Percentiles rank a stretch among this genome's conserved stretches.
These are phyloP conservation scores for Tribolium freemani DNA, from an alignment of 2,888 invertebrate species.

Conservation along the genomic window DNA sequence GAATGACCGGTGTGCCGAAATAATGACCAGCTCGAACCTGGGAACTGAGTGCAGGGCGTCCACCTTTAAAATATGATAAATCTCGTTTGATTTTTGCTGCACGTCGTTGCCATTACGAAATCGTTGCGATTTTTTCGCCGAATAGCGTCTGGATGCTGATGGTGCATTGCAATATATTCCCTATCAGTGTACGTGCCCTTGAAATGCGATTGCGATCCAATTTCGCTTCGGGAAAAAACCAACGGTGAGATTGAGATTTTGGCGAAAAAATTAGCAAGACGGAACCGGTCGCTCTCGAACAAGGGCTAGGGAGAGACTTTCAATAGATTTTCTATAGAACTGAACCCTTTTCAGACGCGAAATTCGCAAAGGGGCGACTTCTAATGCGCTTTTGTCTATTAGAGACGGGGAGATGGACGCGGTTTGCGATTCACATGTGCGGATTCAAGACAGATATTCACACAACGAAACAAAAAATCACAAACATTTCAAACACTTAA, in stretches of 20 bases:
- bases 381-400: slow-evolving; percentile 59
- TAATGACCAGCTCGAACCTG: slow-evolving; percentile 47
- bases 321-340: slow-evolving; percentile 50
- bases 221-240: slow-evolving; percentile 1
- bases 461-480: too few species aligned
- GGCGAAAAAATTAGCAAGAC: slow-evolving; percentile 51
- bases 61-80: slow-evolving; percentile 50
- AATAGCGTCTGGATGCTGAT: slow-evolving; percentile 32
- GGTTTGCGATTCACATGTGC: slow-evolving; percentile 34
- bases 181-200: slow-evolving; percentile 5
- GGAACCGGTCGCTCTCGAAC: slow-evolving; percentile 47
- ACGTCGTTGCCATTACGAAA: slow-evolving; percentile 38
- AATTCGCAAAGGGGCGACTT: slow-evolving; percentile 57
- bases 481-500: too few species aligned
- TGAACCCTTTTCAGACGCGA: slow-evolving; percentile 47
- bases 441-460: neutral
- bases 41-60: slow-evolving; percentile 55
- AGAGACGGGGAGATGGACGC: slow-evolving; percentile 37
- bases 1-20: slow-evolving; percentile 33
- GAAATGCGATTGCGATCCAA: slow-evolving; percentile 4
- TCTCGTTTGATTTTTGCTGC: slow-evolving; percentile 46
- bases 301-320: slow-evolving; percentile 50
- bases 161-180: neutral
- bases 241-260: slow-evolving; percentile 40
- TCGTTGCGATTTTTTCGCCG: slow-evolving; percentile 25